A percentile compares a stretch with the other conserved stretches of the same genome.
phyloP scores from a whole-genome alignment of 2,888 invertebrate species.

The Hypomecis atomaria region DNA sequence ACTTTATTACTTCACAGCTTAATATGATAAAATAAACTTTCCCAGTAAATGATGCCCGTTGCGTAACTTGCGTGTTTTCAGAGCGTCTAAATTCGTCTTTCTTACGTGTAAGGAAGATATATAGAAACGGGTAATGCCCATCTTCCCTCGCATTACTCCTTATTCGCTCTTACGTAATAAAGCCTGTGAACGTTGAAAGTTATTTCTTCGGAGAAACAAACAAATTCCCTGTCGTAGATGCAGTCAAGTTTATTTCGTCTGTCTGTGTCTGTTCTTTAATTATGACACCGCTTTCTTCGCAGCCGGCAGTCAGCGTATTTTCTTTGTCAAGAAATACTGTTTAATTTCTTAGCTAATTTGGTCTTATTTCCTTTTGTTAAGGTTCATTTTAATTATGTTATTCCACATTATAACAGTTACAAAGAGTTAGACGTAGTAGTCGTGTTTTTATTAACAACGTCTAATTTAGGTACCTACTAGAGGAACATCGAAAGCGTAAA shows the following conservation, averaged over 20 bases:
- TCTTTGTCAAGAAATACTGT: conserved; percentile 14
- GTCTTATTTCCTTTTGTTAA: background rate
- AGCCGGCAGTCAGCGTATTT: conserved; percentile 4
- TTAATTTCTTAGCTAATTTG: background rate
- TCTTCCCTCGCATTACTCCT: conserved; percentile 7
- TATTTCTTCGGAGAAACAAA: conserved; percentile 24
- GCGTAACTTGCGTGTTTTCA: background rate
- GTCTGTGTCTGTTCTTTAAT: conserved; percentile 22
- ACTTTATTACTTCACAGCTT: conserved; percentile 11
- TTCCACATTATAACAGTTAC: background rate
- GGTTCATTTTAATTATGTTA: background rate
- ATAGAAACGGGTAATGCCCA: conserved; percentile 14
- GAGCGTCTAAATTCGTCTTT: conserved; percentile 21
- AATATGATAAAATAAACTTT: conserved; percentile 1
- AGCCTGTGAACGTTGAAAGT: conserved; percentile 5
- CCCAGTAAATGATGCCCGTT: conserved; percentile 4
- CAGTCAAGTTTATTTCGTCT: conserved; percentile 17
- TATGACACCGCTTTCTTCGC: conserved; percentile 24
- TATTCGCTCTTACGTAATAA: conserved; percentile 9
- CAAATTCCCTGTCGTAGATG: conserved; percentile 13
- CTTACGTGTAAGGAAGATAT: conserved; percentile 21
- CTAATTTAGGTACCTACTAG: no score
- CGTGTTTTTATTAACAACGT: no score
- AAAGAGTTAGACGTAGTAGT: no score
- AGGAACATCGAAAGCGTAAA: no score